Conservation (phyloP, 2,113 vertebrate genomes). For the Syngnathus floridae region DNA sequence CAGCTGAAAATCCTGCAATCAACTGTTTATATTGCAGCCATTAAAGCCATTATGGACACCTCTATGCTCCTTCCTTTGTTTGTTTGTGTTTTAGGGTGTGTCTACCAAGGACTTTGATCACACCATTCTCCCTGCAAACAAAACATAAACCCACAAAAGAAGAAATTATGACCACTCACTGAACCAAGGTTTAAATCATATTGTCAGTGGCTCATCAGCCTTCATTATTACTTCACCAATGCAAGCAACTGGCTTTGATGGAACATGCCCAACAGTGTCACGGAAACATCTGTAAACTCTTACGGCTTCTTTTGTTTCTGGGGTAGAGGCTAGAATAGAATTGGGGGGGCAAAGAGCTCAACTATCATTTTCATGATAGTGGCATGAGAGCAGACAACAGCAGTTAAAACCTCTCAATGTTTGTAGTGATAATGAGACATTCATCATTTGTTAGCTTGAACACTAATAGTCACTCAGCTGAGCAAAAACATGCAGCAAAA, state of each 20-base stretch:
- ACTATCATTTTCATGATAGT: conserved; percentile 6
- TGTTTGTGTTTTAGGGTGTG: conserved; percentile 9
- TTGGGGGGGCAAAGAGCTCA: neutral
- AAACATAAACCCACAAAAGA: neutral
- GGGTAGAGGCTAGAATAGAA: conserved; percentile 6
- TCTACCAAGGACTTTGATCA: conserved; percentile 27
- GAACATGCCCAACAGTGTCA: conserved; percentile 14
- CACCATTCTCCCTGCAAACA: conserved; percentile 21
- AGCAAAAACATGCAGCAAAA: neutral
- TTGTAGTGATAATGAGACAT: neutral
- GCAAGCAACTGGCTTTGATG: conserved; percentile 20
- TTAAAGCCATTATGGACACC: neutral
- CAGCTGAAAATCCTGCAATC: conserved; percentile 5
- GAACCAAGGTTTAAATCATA: conserved; percentile 4
- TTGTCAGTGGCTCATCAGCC: conserved; percentile 16
- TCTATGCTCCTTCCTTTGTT: neutral
- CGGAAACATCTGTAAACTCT: conserved; percentile 24
- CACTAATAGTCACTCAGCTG: neutral
- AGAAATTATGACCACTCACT: conserved; percentile 28
- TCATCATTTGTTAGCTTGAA: neutral
- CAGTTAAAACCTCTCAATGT: neutral
- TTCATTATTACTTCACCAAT: conserved; percentile 47
- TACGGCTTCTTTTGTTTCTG: conserved; percentile 24
- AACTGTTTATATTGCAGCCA: neutral
- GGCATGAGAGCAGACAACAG: neutral